Percentiles rank a stretch among this genome's conserved stretches.
phyloP scores from a whole-genome alignment of 2,113 vertebrate species.

The Hydrochoerus hydrochaeris region DNA sequence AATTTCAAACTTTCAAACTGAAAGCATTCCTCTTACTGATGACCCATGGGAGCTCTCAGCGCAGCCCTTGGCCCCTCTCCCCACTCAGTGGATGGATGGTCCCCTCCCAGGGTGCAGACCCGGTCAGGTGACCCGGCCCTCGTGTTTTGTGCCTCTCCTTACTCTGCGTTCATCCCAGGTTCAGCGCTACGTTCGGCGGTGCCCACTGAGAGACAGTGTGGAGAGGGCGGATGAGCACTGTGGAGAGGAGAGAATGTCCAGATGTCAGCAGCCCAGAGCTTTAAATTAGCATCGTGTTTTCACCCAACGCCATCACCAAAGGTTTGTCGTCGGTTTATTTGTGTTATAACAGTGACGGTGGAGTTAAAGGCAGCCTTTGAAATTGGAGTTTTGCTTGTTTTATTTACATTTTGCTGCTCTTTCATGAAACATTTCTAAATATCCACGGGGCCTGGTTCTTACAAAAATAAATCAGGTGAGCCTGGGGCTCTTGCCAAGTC shows the following conservation, averaged over 20 bases:
- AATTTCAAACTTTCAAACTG: background rate
- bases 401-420: slow-evolving; percentile 88
- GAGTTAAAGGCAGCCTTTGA: slow-evolving; percentile 86
- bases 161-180: slow-evolving; percentile 59
- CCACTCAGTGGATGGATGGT: background rate
- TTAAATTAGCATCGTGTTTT: slow-evolving; percentile 74
- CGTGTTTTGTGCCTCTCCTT: background rate
- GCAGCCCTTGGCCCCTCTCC: background rate
- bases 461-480: slow-evolving; percentile 92
- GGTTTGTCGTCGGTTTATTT: slow-evolving; percentile 88
- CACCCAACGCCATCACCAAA: slow-evolving; percentile 63
- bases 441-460: slow-evolving; percentile 88
- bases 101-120: background rate
- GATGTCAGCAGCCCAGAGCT: slow-evolving; percentile 81
- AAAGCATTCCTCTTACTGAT: background rate
- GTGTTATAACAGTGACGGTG: slow-evolving; percentile 86
- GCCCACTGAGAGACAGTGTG: slow-evolving; percentile 48
- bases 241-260: slow-evolving; percentile 66
- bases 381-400: slow-evolving; percentile 85
- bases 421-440: slow-evolving; percentile 92
- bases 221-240: slow-evolving; percentile 23
- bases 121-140: background rate
- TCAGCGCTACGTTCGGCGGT: background rate
- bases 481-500: slow-evolving; percentile 88
- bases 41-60: background rate